These are phyloP conservation scores for Drosophila imparisetae DNA, from an alignment of 2,888 invertebrate genomes.

Conservation along the genomic window DNA sequence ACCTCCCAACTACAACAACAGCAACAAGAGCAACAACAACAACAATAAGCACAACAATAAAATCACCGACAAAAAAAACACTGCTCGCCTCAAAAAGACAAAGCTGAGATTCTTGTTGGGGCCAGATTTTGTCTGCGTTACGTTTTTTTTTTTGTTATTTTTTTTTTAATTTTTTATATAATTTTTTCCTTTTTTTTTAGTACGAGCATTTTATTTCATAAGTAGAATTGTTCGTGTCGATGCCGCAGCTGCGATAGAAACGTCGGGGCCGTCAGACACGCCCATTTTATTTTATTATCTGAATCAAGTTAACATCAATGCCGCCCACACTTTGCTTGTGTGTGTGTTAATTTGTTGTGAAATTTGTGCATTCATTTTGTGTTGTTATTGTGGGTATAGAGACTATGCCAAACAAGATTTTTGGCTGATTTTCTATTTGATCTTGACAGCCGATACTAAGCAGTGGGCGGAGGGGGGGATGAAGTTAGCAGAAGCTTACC, in stretches of 20 bases:
- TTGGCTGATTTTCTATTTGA: constrained; percentile 13
- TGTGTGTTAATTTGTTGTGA: constrained; percentile 63
- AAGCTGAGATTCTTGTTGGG: constrained; percentile 32
- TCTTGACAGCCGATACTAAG: constrained; percentile 6
- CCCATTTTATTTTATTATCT: constrained; percentile 26
- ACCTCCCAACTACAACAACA: constrained; percentile 27
- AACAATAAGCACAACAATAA: constrained; percentile 14
- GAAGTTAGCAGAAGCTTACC: constrained; percentile 8
- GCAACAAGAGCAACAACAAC: constrained; percentile 9
- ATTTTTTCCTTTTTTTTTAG: neutral
- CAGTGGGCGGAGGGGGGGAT: neutral
- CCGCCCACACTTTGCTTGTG: constrained; percentile 39
- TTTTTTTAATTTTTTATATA: constrained; percentile 4
- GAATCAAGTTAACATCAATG: constrained; percentile 17
- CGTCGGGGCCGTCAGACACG: constrained; percentile 37
- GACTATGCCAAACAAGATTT: constrained; percentile 8
- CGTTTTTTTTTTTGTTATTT: neutral
- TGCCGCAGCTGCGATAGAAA: constrained; percentile 50
- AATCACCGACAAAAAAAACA: constrained; percentile 16
- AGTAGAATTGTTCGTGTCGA: constrained; percentile 33
- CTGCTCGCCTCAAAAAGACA: constrained; percentile 46
- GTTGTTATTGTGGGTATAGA: constrained; percentile 22
- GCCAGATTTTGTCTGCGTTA: constrained; percentile 31
- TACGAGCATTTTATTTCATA: constrained; percentile 30
- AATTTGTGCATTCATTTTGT: constrained; percentile 64